A percentile compares a stretch with the other conserved stretches of the same genome.
phyloP scores from a whole-genome alignment of 1,140 invertebrate genomes.

The Hyles vespertilio region DNA sequence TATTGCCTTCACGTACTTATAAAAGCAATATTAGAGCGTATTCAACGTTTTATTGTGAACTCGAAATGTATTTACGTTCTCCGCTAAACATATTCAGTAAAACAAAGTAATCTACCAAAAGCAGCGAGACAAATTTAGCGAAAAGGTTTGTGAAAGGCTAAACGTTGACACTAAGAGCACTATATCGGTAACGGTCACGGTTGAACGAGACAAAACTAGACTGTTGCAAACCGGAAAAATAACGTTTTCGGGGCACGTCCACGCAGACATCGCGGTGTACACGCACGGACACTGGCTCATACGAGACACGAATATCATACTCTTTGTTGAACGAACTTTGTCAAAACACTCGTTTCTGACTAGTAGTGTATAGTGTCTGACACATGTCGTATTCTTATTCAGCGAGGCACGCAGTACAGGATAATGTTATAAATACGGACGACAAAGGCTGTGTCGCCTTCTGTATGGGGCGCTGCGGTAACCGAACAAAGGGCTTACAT shows the following conservation, averaged over 20 bases:
- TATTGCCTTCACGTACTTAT: no score
- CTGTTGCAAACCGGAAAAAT: conserved; percentile 57
- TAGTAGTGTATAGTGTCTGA: conserved; percentile 2
- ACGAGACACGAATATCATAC: conserved; percentile 43
- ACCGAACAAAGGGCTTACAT: conserved; percentile 1
- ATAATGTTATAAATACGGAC: conserved; percentile 3
- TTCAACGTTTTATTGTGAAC: no score
- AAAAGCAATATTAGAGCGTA: no score
- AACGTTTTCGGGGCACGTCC: conserved; percentile 62
- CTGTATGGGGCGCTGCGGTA: neutral
- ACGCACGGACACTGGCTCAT: conserved; percentile 32
- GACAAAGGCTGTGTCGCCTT: conserved; percentile 1
- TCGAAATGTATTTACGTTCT: no score
- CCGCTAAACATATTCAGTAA: no score
- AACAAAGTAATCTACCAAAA: conserved; percentile 1
- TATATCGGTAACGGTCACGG: conserved; percentile 47
- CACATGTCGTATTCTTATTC: conserved; percentile 1
- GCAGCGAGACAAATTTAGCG: conserved; percentile 1
- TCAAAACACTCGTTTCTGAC: conserved; percentile 10
- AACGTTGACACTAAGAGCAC: conserved; percentile 17
- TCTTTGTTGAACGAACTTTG: conserved; percentile 7
- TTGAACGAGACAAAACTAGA: conserved; percentile 41
- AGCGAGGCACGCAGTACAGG: neutral
- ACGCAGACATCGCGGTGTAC: conserved; percentile 27
- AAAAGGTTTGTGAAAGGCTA: conserved; percentile 7